Conservation (phyloP, 2,888 invertebrate genomes). For the Morpho achilles region DNA sequence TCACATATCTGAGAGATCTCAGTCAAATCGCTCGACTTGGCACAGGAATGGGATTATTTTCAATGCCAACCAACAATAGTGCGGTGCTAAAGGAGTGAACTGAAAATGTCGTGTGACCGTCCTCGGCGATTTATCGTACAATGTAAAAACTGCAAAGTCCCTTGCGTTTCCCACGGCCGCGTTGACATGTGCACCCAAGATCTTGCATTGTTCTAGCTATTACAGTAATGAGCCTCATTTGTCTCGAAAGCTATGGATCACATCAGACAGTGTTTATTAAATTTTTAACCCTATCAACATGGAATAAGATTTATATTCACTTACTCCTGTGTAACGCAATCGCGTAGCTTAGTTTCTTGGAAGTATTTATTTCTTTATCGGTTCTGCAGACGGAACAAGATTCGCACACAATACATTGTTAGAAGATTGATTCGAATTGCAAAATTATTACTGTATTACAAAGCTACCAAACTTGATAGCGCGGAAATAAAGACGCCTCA, state of each 20-base stretch:
- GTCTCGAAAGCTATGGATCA: slow-evolving; percentile 8
- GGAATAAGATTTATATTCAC: background rate
- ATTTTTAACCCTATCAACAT: slow-evolving; percentile 5
- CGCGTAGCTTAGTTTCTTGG: slow-evolving; percentile 5
- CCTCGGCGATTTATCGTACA: background rate
- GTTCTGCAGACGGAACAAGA: slow-evolving; percentile 5
- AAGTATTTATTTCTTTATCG: slow-evolving; percentile 15
- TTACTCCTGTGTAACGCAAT: background rate
- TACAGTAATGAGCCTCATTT: slow-evolving; percentile 23
- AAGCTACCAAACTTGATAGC: too few species aligned
- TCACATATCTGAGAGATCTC: too few species aligned
- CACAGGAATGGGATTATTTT: too few species aligned
- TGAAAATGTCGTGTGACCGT: too few species aligned
- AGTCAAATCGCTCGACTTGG: too few species aligned
- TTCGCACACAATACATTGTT: slow-evolving; percentile 5
- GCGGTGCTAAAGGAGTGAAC: too few species aligned
- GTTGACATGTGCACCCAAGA: slow-evolving; percentile 40
- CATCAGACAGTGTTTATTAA: background rate
- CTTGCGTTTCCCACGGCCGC: slow-evolving; percentile 41
- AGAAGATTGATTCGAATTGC: too few species aligned
- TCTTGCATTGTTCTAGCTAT: slow-evolving; percentile 33
- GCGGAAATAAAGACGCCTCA: too few species aligned
- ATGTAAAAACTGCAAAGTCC: background rate
- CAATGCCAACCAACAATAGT: too few species aligned
- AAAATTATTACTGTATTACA: too few species aligned